phyloP scores from a whole-genome alignment of 2,797 vertebrate species.

The Macrochelys suwanniensis region DNA sequence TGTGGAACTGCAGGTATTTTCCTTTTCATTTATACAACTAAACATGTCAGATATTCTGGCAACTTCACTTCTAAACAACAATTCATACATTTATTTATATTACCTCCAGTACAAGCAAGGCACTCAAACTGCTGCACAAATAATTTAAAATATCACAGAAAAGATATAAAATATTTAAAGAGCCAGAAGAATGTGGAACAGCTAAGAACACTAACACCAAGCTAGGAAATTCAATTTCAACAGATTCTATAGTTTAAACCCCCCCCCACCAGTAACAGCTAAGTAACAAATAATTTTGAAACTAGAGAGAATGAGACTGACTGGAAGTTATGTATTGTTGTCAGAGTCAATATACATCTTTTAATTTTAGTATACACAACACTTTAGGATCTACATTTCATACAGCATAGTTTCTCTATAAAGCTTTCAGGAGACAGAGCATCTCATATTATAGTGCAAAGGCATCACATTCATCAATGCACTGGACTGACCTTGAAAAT shows the following conservation, averaged over 20 bases:
- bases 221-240: not conserved
- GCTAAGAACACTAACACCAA: not conserved
- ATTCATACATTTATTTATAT: not conserved
- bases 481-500: constrained; percentile 66
- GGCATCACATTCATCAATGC: constrained; percentile 49
- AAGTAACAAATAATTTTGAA: not conserved
- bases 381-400: constrained; percentile 21
- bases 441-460: constrained; percentile 50
- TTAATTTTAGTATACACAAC: constrained; percentile 28
- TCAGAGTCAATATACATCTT: constrained; percentile 9
- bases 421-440: constrained; percentile 8
- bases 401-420: constrained; percentile 7
- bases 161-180: not conserved
- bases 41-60: not conserved
- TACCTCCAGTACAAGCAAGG: not conserved
- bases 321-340: not conserved
- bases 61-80: not conserved
- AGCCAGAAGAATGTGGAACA: not conserved
- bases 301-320: not conserved
- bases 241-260: not conserved
- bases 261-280: not conserved
- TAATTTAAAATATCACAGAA: not conserved
- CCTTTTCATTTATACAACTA: not conserved
- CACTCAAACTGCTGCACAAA: not conserved
- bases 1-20: not conserved